These are phyloP conservation scores for Cylindroiulus punctatus DNA, from an alignment of 2,888 invertebrate species.

Conservation along the genomic window DNA sequence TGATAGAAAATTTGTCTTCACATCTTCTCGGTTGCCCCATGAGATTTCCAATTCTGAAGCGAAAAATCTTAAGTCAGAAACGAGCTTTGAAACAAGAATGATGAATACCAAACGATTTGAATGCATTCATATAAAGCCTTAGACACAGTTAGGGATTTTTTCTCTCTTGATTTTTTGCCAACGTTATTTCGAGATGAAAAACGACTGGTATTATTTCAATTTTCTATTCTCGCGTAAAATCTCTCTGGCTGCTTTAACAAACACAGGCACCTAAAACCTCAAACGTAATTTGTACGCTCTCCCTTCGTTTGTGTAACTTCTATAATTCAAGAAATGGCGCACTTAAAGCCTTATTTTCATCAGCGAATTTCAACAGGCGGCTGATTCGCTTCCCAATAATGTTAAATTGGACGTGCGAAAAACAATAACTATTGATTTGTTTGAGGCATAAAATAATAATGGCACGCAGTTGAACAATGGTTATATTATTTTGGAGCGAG, in stretches of 20 bases:
- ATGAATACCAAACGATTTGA: slow-evolving; percentile 40
- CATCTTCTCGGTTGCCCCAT: slow-evolving; percentile 22
- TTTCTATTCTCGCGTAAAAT: background rate
- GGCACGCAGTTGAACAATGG: background rate
- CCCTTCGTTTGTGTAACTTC: slow-evolving; percentile 24
- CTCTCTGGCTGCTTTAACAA: slow-evolving; percentile 15
- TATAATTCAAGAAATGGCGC: background rate
- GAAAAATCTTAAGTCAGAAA: slow-evolving; percentile 39
- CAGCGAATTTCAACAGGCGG: slow-evolving; percentile 22
- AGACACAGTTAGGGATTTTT: slow-evolving; percentile 30
- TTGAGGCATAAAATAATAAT: slow-evolving; percentile 14
- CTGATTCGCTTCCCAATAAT: background rate
- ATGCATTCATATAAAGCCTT: slow-evolving; percentile 29
- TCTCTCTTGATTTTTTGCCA: background rate
- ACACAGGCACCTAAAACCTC: slow-evolving; percentile 19
- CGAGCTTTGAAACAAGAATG: slow-evolving; percentile 45
- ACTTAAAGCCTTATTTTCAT: slow-evolving; percentile 21
- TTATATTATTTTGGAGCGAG: background rate
- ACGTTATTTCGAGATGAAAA: slow-evolving; percentile 31
- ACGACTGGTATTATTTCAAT: slow-evolving; percentile 39
- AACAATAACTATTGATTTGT: slow-evolving; percentile 45
- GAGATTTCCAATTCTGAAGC: slow-evolving; percentile 39
- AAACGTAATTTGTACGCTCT: background rate
- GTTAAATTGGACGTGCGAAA: slow-evolving; percentile 37
- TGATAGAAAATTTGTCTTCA: slow-evolving; percentile 45